Evolutionary conservation across 2,888 invertebrate genomes (phyloP), one percentile per base, ranked within the genome.

Genomic region (Cacoxenus indagator): DNA sequence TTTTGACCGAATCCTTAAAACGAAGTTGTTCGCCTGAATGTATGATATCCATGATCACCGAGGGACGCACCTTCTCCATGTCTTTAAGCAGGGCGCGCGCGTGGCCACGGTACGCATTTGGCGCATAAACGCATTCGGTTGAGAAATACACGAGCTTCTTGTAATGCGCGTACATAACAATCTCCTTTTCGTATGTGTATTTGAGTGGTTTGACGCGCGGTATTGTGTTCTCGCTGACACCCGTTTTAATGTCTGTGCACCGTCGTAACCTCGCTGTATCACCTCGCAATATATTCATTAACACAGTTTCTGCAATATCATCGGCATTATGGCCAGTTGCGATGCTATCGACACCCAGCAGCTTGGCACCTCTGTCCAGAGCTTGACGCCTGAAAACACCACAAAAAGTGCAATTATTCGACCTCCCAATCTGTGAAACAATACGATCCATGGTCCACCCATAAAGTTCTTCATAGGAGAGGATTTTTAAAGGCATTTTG

Each of bases 391-490:
- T 90, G 86, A 99, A 99, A 6, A 97, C 97, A 9, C 97, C 97
- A 90, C 97, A 97, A 86, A 97, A 97, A 6, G 97, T 97, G 76
- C 99, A 99, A 88, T 99, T 99, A 88, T 98, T 99, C 85, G 96
- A 97, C 67, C 94, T 91, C 0, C 91, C 91, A 82, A 94, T 94
- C 87, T 94, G 93, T 54, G 91, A 91, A 0, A 99, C 99, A 87
- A 99, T 99, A 82, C 95, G 95, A 89, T 99, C 99, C 98, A 98
- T 98, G 3, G 99, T 98, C 99, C 99, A 99, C 0, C 98, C 98
- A 89, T 99, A 99, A 4, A 99, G 89, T 79, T 99, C 97, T 89
- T 98, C 94, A 85, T 99, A 99, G 0, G 98, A 98, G 6, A 99
- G 90, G 71, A 99, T 96, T 90, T 96, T 97, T 48, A 99, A 89